Base-by-base conservation (phyloP, 2,888 invertebrate species). In the Pterostichus niger region DNA sequence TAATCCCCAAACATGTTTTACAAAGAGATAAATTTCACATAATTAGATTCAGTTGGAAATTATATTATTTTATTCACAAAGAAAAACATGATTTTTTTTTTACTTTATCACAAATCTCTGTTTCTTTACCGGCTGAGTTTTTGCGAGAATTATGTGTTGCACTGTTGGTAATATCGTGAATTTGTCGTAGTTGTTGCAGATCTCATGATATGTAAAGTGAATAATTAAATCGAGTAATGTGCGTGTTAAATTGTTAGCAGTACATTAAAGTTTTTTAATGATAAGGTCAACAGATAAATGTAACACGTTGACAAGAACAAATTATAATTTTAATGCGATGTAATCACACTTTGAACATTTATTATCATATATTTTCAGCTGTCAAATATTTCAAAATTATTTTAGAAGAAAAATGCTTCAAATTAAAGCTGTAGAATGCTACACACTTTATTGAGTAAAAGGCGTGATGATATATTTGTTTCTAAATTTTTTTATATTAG, bases 221-320 rank as follows among this genome's bases (percentile, higher is more conserved):
- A 64, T 64, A 64, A 64, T 64, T 64, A 64, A 64, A 64, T 64
- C 11, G 35, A 64, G 64, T 64, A 64, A 64, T 64, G 64, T 64
- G 64, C 64, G 64, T 64, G 64, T 35, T 33, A 64, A 49, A 64
- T 64, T 35, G 33, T 64, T 24, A 59, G 33, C 33, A 33, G 31
- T 35, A 64, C 64, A 64, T 64, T 31, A 64, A 64, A 64, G 64
- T 64, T 64, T 64, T 64, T 64, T 64, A 64, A 64, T 64, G 64
- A 64, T 64, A 64, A 64, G 35, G 64, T 64, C 13, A 6, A 13
- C 13, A 64, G 64, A 64, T 64, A 64, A 64, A 35, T 35, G 13
- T 35, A 35, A 33, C 33, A 9, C 64, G 64, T 33, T 64, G 64
- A 64, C 64, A 64, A 64, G 64, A 33, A 64, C 64, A 64, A 64